A percentile compares a stretch with the other conserved stretches of the same genome.
These are phyloP conservation scores for Scarus forsteni DNA, from an alignment of 2,797 vertebrate species.

Conservation along the genomic window DNA sequence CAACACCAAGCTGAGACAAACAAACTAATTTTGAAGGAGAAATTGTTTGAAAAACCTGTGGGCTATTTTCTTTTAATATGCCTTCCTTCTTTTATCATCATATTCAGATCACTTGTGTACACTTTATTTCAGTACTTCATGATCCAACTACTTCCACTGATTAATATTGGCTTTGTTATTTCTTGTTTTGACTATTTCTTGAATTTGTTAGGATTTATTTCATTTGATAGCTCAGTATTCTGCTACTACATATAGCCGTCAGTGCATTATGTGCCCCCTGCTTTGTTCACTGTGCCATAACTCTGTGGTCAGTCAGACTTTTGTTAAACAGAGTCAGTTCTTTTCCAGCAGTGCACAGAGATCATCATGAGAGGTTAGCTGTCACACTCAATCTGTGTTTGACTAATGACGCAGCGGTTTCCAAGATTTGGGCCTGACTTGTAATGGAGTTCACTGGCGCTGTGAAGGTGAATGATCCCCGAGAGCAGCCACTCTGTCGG, in stretches of 20 bases:
- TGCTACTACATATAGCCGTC: neutral
- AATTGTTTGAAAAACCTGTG: too few species aligned
- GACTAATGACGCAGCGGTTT: constrained; percentile 65
- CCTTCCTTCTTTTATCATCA: too few species aligned
- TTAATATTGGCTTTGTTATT: neutral
- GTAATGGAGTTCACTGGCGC: constrained; percentile 62
- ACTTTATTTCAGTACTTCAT: constrained; percentile 23
- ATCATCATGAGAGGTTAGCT: constrained; percentile 64
- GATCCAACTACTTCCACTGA: constrained; percentile 9
- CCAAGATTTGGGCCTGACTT: constrained; percentile 58
- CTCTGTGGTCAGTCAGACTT: constrained; percentile 6
- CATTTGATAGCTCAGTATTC: neutral
- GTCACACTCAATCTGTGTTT: constrained; percentile 71
- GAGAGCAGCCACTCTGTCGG: constrained; percentile 55
- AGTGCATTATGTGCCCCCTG: neutral
- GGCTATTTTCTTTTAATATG: too few species aligned
- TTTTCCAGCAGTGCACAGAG: constrained; percentile 35
- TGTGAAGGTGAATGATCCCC: constrained; percentile 77
- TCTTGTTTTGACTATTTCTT: too few species aligned
- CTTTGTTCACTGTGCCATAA: neutral
- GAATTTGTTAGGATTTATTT: constrained; percentile 2
- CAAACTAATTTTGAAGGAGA: too few species aligned
- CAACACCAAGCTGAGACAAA: too few species aligned
- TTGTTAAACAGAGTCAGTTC: constrained; percentile 14
- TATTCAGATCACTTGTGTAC: too few species aligned